phyloP scores from a whole-genome alignment of 92 coral and sea anemone species.

The Epizoanthus scotinus region DNA sequence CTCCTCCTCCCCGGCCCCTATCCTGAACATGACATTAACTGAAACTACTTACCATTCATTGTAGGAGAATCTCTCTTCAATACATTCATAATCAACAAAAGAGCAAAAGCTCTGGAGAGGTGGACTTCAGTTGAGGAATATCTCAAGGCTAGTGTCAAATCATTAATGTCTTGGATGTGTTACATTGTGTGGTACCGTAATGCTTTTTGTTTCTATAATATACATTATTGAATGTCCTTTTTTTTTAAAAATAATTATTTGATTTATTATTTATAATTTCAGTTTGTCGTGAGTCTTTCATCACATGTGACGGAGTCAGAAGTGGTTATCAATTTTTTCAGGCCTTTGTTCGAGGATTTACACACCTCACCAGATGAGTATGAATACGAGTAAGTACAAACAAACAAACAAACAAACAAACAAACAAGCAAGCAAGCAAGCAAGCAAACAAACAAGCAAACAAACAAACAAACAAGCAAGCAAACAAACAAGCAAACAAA shows the following conservation, averaged over 20 bases:
- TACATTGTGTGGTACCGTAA: background rate
- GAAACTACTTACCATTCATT: background rate
- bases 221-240: background rate
- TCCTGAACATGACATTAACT: too few relatives aligned
- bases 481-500: background rate
- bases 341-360: conserved; percentile 82
- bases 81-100: conserved; percentile 41
- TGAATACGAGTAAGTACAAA: conserved; percentile 25
- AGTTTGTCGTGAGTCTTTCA: conserved; percentile 81
- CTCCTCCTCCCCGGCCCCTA: too few relatives aligned
- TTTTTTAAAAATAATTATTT: background rate
- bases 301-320: conserved; percentile 73
- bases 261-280: conserved; percentile 1
- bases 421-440: background rate
- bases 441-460: background rate
- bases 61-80: conserved; percentile 50
- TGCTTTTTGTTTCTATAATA: background rate
- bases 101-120: conserved; percentile 60
- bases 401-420: background rate
- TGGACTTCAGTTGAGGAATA: conserved; percentile 69
- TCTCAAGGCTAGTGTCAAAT: conserved; percentile 60
- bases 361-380: conserved; percentile 34
- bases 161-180: background rate
- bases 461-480: background rate
- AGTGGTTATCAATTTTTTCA: conserved; percentile 74